Conservation (phyloP, 2,113 vertebrate species). For the Anguilla japonica region DNA sequence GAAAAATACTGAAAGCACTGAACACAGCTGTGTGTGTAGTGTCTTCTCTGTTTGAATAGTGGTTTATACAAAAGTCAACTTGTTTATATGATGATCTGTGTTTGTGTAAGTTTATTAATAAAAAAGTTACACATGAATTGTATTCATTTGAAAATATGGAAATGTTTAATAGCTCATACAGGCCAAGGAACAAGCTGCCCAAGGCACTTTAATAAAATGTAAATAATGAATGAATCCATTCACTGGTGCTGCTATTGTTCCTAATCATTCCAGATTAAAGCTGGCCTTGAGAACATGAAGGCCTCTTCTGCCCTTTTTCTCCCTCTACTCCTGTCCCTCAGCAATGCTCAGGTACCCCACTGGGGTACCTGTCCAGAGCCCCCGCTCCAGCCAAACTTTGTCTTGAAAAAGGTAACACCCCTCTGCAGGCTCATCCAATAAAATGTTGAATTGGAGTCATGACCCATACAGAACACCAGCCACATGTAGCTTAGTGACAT, state of each 20-base stretch:
- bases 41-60: too few species aligned
- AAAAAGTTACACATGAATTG: too few species aligned
- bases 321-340: conserved; percentile 46
- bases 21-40: too few species aligned
- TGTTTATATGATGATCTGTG: too few species aligned
- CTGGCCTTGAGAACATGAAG: conserved; percentile 49
- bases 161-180: too few species aligned
- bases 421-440: neutral
- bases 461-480: neutral
- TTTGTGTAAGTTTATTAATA: too few species aligned
- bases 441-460: neutral
- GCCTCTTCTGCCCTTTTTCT: conserved; percentile 40
- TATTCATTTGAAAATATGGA: too few species aligned
- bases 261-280: conserved; percentile 37
- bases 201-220: too few species aligned
- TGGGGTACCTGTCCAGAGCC: conserved; percentile 81
- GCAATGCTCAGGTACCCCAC: conserved; percentile 76
- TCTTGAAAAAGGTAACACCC: conserved; percentile 75
- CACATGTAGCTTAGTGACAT: neutral
- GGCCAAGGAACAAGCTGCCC: too few species aligned
- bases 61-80: too few species aligned
- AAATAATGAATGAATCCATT: neutral
- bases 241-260: neutral
- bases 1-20: neutral
- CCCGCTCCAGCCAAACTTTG: conserved; percentile 75